Percentiles rank a stretch among this genome's conserved stretches.
Evolutionary conservation across 2,113 vertebrate genomes (phyloP).

Genomic region (Vireo altiloquus): DNA sequence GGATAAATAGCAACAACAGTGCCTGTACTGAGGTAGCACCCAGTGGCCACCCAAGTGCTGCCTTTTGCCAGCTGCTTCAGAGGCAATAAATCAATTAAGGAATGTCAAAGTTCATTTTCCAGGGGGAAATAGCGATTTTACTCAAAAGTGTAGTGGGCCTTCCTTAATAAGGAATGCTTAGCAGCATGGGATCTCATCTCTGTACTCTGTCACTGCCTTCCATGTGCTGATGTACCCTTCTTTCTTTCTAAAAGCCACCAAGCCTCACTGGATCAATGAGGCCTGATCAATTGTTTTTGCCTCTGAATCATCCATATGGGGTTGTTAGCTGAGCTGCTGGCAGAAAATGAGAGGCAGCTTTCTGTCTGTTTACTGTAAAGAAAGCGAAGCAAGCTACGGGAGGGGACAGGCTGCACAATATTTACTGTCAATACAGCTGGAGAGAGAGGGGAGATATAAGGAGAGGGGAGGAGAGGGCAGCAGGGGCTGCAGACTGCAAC

Average conservation of each 20-base stretch:
- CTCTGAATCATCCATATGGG: slow-evolving; percentile 1
- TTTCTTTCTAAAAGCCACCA: neutral
- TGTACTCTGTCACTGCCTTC: neutral
- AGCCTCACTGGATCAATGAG: slow-evolving; percentile 25
- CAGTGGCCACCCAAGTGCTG: neutral
- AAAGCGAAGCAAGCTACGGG: slow-evolving; percentile 42
- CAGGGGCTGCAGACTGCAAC: slow-evolving; percentile 1
- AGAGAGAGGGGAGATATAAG: slow-evolving; percentile 39
- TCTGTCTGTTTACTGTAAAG: slow-evolving; percentile 72
- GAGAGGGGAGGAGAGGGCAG: neutral
- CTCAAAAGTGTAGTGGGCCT: neutral
- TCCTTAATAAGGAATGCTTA: neutral
- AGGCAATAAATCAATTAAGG: neutral
- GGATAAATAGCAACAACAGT: neutral
- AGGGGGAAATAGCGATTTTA: neutral
- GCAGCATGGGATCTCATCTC: neutral
- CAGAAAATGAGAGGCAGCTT: slow-evolving; percentile 28
- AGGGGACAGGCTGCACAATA: slow-evolving; percentile 38
- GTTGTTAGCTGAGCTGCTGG: slow-evolving; percentile 43
- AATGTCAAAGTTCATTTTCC: neutral
- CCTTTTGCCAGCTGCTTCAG: neutral
- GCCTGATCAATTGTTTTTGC: slow-evolving; percentile 37
- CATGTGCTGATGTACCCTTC: neutral
- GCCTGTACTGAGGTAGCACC: neutral
- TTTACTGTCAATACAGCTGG: slow-evolving; percentile 72